These are phyloP conservation scores for Mustela lutreola DNA, from an alignment of 2,113 vertebrate genomes.

Conservation along the genomic window DNA sequence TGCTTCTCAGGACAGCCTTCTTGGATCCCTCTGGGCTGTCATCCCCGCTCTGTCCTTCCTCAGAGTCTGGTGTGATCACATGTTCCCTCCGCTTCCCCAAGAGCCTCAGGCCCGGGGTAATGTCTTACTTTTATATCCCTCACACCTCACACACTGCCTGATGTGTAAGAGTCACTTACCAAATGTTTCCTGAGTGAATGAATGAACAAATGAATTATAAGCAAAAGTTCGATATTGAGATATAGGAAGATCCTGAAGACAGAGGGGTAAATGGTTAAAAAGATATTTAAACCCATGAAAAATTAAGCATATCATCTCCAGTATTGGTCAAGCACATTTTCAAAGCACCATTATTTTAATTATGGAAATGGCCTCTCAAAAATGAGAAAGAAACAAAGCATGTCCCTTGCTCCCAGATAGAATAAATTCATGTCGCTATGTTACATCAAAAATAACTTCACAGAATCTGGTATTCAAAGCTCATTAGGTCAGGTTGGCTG, in stretches of 20 bases:
- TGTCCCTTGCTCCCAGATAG: slow-evolving; percentile 59
- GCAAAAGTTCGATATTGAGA: not conserved
- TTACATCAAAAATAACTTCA: slow-evolving; percentile 73
- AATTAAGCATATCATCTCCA: not conserved
- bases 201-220: slow-evolving; percentile 59
- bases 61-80: not conserved
- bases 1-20: not conserved
- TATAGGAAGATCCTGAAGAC: not conserved
- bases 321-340: slow-evolving; percentile 16
- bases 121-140: not conserved
- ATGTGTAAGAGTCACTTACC: not conserved
- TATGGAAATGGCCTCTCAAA: slow-evolving; percentile 39
- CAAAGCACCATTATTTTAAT: slow-evolving; percentile 72
- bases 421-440: slow-evolving; percentile 60
- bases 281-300: slow-evolving; percentile 26
- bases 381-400: slow-evolving; percentile 68
- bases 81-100: not conserved
- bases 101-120: not conserved
- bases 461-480: slow-evolving; percentile 70
- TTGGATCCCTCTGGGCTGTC: not conserved
- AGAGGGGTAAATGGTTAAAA: not conserved
- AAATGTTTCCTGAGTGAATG: slow-evolving; percentile 21
- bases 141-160: not conserved
- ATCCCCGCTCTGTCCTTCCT: not conserved
- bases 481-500: slow-evolving; percentile 67